These are phyloP conservation scores for Lepus townsendii DNA, from an alignment of 2,797 vertebrate species.

Conservation along the genomic window DNA sequence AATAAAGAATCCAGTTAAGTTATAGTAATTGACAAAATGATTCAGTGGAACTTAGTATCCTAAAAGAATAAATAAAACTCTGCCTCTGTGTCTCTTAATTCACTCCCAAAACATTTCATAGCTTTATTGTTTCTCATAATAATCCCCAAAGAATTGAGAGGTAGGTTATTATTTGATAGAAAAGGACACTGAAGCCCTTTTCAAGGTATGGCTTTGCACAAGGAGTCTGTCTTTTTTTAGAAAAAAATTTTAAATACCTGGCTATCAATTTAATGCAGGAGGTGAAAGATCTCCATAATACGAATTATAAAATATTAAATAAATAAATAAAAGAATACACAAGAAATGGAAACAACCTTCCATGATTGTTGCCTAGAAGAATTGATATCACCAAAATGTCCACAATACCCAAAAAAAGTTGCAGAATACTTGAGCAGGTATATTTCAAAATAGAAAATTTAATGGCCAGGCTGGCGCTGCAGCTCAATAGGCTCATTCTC, in stretches of 20 bases:
- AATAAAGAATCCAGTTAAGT: not conserved
- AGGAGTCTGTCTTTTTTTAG: not conserved
- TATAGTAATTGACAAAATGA: constrained; percentile 32
- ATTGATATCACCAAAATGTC: too few relatives aligned
- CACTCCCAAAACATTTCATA: not conserved
- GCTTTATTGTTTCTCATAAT: not conserved
- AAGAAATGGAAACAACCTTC: not conserved
- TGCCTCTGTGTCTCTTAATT: not conserved
- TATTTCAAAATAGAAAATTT: too few relatives aligned
- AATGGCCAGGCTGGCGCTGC: too few relatives aligned
- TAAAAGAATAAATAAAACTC: constrained; percentile 35
- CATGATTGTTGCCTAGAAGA: not conserved
- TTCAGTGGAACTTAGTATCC: not conserved
- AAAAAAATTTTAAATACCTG: too few relatives aligned
- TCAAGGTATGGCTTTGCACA: not conserved
- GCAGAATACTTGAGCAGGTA: too few relatives aligned
- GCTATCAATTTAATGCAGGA: too few relatives aligned
- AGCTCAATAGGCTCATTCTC: too few relatives aligned
- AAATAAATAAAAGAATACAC: not conserved
- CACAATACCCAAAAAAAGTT: too few relatives aligned
- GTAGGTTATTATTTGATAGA: not conserved
- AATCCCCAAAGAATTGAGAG: not conserved
- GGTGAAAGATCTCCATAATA: too few relatives aligned
- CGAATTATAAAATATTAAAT: too few relatives aligned
- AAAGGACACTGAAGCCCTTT: not conserved